A percentile compares a stretch with the other conserved stretches of the same genome.
These are phyloP conservation scores for Danio jaintianensis DNA, from an alignment of 2,797 vertebrate species.

Conservation along the genomic window DNA sequence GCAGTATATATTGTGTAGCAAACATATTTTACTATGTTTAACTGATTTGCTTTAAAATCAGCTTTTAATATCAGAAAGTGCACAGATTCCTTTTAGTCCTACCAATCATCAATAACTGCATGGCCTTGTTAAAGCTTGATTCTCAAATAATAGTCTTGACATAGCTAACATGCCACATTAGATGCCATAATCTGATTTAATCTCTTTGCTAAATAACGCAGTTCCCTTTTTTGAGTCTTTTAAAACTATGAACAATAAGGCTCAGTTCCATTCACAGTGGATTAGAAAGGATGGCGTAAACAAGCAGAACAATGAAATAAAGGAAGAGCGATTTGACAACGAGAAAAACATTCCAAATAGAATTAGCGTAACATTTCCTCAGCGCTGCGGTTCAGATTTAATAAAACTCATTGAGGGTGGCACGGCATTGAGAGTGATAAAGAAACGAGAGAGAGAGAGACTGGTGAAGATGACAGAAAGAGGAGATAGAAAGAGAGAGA, in stretches of 20 bases:
- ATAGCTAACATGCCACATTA: conserved; percentile 1
- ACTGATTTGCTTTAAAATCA: not conserved
- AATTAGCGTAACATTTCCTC: conserved; percentile 44
- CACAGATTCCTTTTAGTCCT: not conserved
- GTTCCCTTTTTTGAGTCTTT: conserved; percentile 8
- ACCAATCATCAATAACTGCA: not conserved
- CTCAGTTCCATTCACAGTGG: conserved; percentile 27
- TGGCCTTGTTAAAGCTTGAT: not conserved
- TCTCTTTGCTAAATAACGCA: conserved; percentile 37
- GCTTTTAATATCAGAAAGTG: not conserved
- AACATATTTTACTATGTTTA: not conserved
- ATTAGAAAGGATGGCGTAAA: conserved; percentile 43
- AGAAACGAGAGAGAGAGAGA: not conserved
- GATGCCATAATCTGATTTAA: conserved; percentile 26
- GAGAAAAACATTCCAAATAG: conserved; percentile 38
- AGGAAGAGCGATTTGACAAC: conserved; percentile 2
- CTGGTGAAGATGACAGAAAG: conserved; percentile 28
- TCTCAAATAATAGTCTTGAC: conserved; percentile 4
- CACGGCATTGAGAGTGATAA: conserved; percentile 37
- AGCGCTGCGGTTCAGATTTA: conserved; percentile 30
- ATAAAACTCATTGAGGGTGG: conserved; percentile 42
- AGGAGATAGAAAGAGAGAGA: not conserved
- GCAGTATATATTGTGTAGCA: not conserved
- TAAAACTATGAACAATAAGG: conserved; percentile 40
- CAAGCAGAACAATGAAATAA: conserved; percentile 41